phyloP scores from a whole-genome alignment of 2,113 vertebrate genomes.

The Callocephalon fimbriatum region DNA sequence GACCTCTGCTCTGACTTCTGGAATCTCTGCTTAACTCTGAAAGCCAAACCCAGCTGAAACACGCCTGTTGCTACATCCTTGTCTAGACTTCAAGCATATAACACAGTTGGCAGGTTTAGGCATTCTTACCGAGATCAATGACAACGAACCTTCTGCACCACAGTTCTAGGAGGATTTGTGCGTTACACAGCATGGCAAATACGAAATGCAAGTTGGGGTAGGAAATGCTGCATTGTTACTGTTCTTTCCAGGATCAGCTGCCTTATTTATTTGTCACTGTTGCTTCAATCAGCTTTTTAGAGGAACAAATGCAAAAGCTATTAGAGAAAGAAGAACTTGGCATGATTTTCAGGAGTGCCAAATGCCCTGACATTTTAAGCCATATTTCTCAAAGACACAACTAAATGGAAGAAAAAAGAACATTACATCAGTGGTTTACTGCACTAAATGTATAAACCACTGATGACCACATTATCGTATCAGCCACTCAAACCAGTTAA shows the following conservation, averaged over 20 bases:
- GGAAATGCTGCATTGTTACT: not conserved
- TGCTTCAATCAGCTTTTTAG: not conserved
- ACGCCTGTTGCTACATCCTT: not conserved
- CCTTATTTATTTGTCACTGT: not conserved
- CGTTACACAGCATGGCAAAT: not conserved
- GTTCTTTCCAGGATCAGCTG: not conserved
- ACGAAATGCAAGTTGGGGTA: not conserved
- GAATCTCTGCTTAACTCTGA: not conserved
- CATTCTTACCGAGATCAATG: not conserved
- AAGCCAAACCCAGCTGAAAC: not conserved
- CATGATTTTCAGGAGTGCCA: not conserved
- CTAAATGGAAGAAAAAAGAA: not conserved
- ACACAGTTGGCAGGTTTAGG: conserved; percentile 38
- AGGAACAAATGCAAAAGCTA: not conserved
- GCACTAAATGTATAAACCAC: not conserved
- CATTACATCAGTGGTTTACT: not conserved
- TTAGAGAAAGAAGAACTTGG: not conserved
- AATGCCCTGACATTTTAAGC: not conserved
- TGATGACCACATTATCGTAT: rapidly evolving
- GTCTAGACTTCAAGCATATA: conserved; percentile 9
- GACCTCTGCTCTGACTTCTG: not conserved
- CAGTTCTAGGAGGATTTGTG: not conserved
- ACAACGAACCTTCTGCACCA: not conserved
- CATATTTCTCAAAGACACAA: not conserved
- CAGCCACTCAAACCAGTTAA: not conserved